Evolutionary conservation across 1,140 invertebrate species (phyloP), one percentile per base, ranked within the genome.

Genomic region (Amyelois transitella): DNA sequence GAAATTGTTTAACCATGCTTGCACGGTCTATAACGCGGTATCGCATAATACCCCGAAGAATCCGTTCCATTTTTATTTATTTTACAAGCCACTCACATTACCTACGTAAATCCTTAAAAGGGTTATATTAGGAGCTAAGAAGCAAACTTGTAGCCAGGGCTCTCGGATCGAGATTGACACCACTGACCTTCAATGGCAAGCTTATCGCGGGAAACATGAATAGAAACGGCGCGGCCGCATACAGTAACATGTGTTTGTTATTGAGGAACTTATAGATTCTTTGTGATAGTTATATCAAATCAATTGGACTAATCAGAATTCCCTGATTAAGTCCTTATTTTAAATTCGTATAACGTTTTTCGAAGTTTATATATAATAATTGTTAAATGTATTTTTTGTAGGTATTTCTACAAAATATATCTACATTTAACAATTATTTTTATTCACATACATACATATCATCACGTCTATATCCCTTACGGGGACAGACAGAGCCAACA

Each of bases 1-100:
- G 87, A 85, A 98, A 98, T 83, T 98, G 95, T 86, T 96, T 92
- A 12, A 98, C 95, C 95, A 98, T 96, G 76, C 91, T 93, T 60
- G 93, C 91, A 61, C 94, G 91, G 56, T 94, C 93, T 28, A 94
- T 93, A 51, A 93, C 90, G 47, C 96, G 91, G 85, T 97, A 98
- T 77, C 92, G 92, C 92, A 97, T 96, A 51, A 98, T 94, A 24
- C 96, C 96, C 81, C 93, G 91, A 48, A 97, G 88, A 78, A 98
- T 95, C 81, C 93, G 92, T 72, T 97, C 94, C 94, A 97, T 96
- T 56, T 51, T 75, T 20, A 2, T 45, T n/a, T 50, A 61, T 50
- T 43, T 45, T 38, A 12, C 7, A 44, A 43, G 20, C 14, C 20
- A 21, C 19, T 48, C 6, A 21, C 20, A 48, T 48, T 19, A 21